Base-by-base conservation (phyloP, 2,888 invertebrate genomes). In the Tachina grossa region DNA sequence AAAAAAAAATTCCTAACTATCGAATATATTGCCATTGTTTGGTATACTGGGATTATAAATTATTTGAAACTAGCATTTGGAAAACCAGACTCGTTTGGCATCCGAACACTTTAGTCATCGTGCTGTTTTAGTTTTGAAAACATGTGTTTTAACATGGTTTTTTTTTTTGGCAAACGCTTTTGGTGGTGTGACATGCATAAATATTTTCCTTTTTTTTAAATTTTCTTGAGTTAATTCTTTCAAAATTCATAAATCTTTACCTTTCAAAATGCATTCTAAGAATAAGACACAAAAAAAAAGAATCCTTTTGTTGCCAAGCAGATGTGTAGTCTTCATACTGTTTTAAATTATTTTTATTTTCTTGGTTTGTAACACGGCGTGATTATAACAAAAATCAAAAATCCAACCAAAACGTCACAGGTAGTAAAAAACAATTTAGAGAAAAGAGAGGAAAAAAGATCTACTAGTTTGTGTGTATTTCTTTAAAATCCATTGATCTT, bases 201-300 rank as follows among this genome's bases (percentile, higher is more conserved):
- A 31, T 31, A 13, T 49, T 59, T n/a, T 71, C 39, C 41, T 55
- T 65, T 59, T 71, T 11, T 53, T 63, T 74, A 43, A 47, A 55
- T 69, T 19, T 61, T 83, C 59, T 76, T 61, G 43, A 83, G 75
- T 76, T 76, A 79, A 85, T 79, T 85, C 78, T 79, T 83, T 78
- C 76, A 83, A 82, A 85, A 79, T 16, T 19, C 71, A 85, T 85
- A 85, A 83, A 85, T 85, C 83, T 68, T 83, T n/a, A n/a, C n/a
- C n/a, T n/a, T n/a, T n/a, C n/a, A n/a, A n/a, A n/a, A n/a, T n/a
- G n/a, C n/a, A n/a, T 59, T 59, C 61, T 76, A 43, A 66, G 72
- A 63, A 53, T 80, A 66, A 74, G 59, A 57, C 47, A 45, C 1
- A 41, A 77, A 19, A 16, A 49, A 31, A 76, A 22, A 31, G 10